phyloP scores from a whole-genome alignment of 2,888 invertebrate species.

The Leptogaster cylindrica region DNA sequence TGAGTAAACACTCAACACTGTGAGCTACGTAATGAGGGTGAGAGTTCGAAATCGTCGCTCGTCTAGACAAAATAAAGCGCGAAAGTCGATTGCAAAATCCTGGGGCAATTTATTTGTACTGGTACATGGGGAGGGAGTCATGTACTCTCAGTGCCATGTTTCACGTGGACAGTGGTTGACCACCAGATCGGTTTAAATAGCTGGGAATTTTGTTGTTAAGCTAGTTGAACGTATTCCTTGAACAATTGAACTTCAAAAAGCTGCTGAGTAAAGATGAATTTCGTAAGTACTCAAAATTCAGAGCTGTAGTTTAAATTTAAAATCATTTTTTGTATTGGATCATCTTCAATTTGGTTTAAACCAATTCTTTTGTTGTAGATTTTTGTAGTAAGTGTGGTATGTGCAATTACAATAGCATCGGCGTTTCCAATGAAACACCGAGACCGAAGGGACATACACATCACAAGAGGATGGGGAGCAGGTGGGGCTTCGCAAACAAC shows the following conservation, averaged over 20 bases:
- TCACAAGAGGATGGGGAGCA: slow-evolving; percentile 64
- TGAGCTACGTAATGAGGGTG: slow-evolving; percentile 7
- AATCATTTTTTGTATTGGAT: too few relatives aligned
- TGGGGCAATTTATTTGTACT: not conserved
- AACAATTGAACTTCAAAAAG: too few relatives aligned
- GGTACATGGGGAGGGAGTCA: not conserved
- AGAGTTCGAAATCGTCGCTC: not conserved
- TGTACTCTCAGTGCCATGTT: not conserved
- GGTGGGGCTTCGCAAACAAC: slow-evolving; percentile 65
- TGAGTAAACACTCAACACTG: too few relatives aligned
- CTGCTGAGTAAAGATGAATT: too few relatives aligned
- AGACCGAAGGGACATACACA: slow-evolving; percentile 61
- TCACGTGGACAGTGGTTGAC: slow-evolving; percentile 23
- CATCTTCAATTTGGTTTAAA: too few relatives aligned
- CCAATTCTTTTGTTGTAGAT: not conserved
- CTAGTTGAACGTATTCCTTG: too few relatives aligned
- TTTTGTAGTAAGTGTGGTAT: slow-evolving; percentile 1
- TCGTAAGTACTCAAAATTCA: too few relatives aligned
- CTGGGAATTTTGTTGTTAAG: too few relatives aligned
- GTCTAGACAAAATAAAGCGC: slow-evolving; percentile 17
- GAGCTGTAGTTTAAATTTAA: too few relatives aligned
- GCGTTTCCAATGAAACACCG: not conserved
- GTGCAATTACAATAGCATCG: not conserved
- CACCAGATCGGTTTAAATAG: too few relatives aligned
- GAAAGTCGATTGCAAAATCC: slow-evolving; percentile 4